Evolutionary conservation across 2,888 invertebrate genomes (phyloP), one percentile per base, ranked within the genome.

Genomic region (Microdon myrmicae): DNA sequence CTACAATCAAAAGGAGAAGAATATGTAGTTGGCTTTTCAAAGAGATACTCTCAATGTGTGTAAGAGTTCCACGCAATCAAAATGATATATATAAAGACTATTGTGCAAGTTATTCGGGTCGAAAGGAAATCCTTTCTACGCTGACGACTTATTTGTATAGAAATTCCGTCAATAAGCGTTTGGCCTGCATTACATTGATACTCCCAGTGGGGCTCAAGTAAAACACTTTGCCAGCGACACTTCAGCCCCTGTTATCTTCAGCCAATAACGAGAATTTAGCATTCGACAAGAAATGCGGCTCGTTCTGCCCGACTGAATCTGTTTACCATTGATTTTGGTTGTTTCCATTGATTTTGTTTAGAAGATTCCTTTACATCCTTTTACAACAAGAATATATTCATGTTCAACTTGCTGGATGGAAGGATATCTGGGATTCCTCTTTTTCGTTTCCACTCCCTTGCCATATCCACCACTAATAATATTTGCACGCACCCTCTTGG

Each of bases 21-120:
- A 49, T 49, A 49, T 34, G 37, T 38, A 29, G 23, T 44, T 41
- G 25, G 34, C 26, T 20, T 53, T 37, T 41, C 43, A 43, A 31
- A 44, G 31, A 43, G 16, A 32, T 34, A 41, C 43, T 29, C 29
- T 34, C 28, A 28, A 31, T 43, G 64, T 64, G 47, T 58, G 35
- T 58, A 41, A 64, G 41, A 64, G 26, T 55, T 64, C 47, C 37
- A 43, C 31, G 58, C 58, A 64, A 64, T 64, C 64, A 64, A 58
- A 58, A 47, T 41, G 64, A 64, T 58, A 34, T 23, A 8, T 3
- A 4, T 2, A 4, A n/a, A 7, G 5, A 3, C 41, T 16, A 58
- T 51, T 64, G 64, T 64, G 47, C 28, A 43, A 43, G 47, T 47
- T 13, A 58, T 64, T 51, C 51, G 58, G 31, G 51, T 14, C 64